phyloP scores from a whole-genome alignment of 2,113 vertebrate species.

The Myocastor coypus region DNA sequence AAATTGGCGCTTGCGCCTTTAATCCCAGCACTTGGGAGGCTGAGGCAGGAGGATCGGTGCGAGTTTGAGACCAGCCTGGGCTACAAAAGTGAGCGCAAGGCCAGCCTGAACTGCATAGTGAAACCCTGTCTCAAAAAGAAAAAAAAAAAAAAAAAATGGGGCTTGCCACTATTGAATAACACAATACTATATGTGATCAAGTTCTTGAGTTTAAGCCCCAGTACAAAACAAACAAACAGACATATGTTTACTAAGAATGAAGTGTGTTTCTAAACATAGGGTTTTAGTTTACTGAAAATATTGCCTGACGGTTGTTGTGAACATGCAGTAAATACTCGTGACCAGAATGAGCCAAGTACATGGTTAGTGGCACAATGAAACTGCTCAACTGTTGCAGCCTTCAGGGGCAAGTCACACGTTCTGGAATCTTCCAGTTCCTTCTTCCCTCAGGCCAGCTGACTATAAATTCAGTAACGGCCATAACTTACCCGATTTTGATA shows the following conservation, averaged over 20 bases:
- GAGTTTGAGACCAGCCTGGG: too few species aligned
- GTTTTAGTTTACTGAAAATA: not conserved
- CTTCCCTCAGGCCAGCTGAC: not conserved
- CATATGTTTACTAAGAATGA: too few species aligned
- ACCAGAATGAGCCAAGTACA: not conserved
- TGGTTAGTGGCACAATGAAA: not conserved
- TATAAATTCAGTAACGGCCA: not conserved
- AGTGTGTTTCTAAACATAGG: too few species aligned
- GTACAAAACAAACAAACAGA: too few species aligned
- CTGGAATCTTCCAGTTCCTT: rapidly evolving
- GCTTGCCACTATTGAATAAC: not conserved
- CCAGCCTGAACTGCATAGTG: too few species aligned
- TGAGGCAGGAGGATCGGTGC: too few species aligned
- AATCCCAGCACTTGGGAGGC: too few species aligned
- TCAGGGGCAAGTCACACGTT: not conserved
- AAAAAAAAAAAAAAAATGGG: too few species aligned
- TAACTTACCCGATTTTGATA: not conserved
- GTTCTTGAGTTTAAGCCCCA: too few species aligned
- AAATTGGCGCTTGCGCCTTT: too few species aligned
- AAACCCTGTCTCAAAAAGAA: too few species aligned
- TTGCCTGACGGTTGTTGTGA: not conserved
- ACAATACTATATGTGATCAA: not conserved
- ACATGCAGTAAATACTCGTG: not conserved
- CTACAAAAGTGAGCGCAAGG: too few species aligned
- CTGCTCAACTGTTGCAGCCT: not conserved